Conservation (phyloP, 2,113 vertebrate species). For the Tylochromis polylepis region DNA sequence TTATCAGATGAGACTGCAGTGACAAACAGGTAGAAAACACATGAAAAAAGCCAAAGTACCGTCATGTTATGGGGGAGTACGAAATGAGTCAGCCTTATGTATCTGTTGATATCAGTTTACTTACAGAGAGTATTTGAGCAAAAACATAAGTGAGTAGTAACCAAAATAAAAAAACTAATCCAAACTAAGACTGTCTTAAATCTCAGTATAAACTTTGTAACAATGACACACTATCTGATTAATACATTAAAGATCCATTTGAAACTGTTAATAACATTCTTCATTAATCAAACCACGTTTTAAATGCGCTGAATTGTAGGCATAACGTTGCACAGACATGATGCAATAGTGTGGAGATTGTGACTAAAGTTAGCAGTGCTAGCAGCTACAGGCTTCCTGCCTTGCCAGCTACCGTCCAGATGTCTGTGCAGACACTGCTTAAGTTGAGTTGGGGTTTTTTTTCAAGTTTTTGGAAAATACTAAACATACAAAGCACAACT, state of each 20-base stretch:
- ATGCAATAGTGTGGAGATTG: neutral
- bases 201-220: neutral
- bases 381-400: neutral
- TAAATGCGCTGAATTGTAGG: neutral
- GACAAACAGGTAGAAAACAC: neutral
- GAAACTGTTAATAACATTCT: neutral
- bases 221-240: neutral
- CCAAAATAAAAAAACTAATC: neutral
- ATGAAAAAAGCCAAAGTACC: neutral
- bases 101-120: neutral
- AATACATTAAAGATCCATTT: neutral
- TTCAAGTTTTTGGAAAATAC: neutral
- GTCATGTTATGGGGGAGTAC: neutral
- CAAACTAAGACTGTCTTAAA: neutral
- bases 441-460: accelerated
- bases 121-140: neutral
- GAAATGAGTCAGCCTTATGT: neutral
- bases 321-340: neutral
- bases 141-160: neutral
- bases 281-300: neutral
- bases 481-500: neutral
- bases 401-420: neutral
- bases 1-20: neutral
- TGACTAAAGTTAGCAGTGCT: neutral
- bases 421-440: neutral